phyloP scores from a whole-genome alignment of 1,140 invertebrate genomes.

The Heterodera carotae region DNA sequence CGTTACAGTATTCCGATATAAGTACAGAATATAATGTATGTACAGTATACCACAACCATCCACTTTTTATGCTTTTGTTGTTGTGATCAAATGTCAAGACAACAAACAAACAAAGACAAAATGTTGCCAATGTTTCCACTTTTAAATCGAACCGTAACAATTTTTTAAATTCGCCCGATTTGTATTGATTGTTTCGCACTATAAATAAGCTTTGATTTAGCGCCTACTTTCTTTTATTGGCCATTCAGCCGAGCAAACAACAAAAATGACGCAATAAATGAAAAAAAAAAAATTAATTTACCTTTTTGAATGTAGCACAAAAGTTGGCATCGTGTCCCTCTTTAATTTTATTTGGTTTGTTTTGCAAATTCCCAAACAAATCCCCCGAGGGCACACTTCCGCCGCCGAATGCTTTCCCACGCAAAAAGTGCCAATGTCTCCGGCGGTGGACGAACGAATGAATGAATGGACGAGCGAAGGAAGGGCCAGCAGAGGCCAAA shows the following conservation, averaged over 20 bases:
- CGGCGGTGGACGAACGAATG: neutral
- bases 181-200: too few species aligned
- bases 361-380: neutral
- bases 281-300: conserved; percentile 4
- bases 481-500: neutral
- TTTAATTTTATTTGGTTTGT: neutral
- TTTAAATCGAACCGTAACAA: too few species aligned
- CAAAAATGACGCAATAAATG: neutral
- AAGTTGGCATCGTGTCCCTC: neutral
- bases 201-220: too few species aligned
- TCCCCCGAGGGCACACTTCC: neutral
- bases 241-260: neutral
- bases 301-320: neutral
- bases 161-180: too few species aligned
- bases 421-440: neutral
- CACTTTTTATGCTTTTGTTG: too few species aligned
- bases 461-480: neutral
- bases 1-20: too few species aligned
- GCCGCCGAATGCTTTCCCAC: neutral
- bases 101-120: too few species aligned
- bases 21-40: too few species aligned
- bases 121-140: too few species aligned
- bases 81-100: too few species aligned
- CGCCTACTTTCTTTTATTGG: too few species aligned
- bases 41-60: too few species aligned